phyloP scores from a whole-genome alignment of 1,140 invertebrate species.

The Oryctes rhinoceros region DNA sequence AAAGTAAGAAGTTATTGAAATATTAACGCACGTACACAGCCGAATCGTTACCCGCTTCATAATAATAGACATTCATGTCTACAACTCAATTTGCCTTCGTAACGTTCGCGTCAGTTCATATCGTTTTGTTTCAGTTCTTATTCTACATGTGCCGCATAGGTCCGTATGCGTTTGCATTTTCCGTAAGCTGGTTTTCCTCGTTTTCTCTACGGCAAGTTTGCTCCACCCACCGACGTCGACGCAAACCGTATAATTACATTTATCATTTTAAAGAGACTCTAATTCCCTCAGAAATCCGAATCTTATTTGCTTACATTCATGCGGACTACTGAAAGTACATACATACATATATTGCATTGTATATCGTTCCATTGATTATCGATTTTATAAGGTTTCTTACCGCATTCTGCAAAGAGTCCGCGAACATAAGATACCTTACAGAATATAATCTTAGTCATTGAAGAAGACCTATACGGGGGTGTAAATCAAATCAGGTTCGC shows the following conservation, averaged over 20 bases:
- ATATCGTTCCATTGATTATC: constrained; percentile 28
- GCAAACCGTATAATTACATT: constrained; percentile 40
- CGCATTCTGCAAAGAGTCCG: constrained; percentile 39
- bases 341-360: background rate
- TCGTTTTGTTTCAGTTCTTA: constrained; percentile 30
- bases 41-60: constrained; percentile 40
- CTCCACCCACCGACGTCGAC: background rate
- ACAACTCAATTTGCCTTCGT: constrained; percentile 46
- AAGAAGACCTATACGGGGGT: constrained; percentile 51
- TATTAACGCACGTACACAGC: constrained; percentile 38
- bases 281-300: constrained; percentile 26
- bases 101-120: constrained; percentile 18
- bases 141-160: constrained; percentile 20
- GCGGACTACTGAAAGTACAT: background rate
- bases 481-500: constrained; percentile 36
- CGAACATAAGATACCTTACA: constrained; percentile 41
- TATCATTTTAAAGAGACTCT: constrained; percentile 29
- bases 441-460: constrained; percentile 38
- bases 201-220: background rate
- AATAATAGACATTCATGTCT: constrained; percentile 46
- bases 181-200: background rate
- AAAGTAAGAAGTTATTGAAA: constrained; percentile 40
- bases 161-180: constrained; percentile 16
- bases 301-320: constrained; percentile 38
- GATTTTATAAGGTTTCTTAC: constrained; percentile 46